A percentile compares a stretch with the other conserved stretches of the same genome.
phyloP scores from a whole-genome alignment of 2,113 vertebrate species.

The Elephantulus edwardii region DNA sequence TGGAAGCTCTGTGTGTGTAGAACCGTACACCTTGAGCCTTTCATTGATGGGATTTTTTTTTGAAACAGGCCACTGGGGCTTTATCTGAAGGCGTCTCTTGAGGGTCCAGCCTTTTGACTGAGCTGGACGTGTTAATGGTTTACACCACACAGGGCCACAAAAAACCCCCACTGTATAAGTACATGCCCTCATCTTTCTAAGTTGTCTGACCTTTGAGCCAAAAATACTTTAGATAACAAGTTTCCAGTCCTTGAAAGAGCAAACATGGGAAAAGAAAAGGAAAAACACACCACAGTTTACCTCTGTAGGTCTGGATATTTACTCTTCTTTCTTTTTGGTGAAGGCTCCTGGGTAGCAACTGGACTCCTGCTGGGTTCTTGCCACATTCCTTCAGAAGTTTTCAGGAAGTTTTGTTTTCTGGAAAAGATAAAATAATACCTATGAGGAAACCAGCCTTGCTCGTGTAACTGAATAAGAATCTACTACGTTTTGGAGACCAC shows the following conservation, averaged over 20 bases:
- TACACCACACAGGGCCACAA: neutral
- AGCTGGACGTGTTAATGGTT: neutral
- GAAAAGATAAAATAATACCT: neutral
- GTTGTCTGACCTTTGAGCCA: neutral
- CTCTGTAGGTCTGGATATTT: conserved; percentile 45
- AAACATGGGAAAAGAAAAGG: conserved; percentile 31
- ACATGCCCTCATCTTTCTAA: conserved; percentile 6
- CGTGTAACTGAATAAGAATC: neutral
- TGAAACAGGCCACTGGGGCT: neutral
- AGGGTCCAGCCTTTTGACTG: neutral
- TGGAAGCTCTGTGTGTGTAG: neutral
- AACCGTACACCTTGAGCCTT: neutral
- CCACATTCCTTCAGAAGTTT: neutral
- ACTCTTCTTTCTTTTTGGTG: conserved; percentile 43
- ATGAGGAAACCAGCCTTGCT: neutral
- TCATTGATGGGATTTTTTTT: neutral
- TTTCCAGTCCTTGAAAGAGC: conserved; percentile 47
- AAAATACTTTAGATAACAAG: conserved; percentile 31
- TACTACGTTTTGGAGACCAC: too few species aligned
- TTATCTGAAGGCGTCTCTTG: neutral
- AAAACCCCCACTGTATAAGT: neutral
- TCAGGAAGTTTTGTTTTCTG: conserved; percentile 25
- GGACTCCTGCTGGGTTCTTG: conserved; percentile 36
- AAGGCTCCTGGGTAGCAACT: conserved; percentile 3
- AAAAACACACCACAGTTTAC: conserved; percentile 22